A percentile compares a stretch with the other conserved stretches of the same genome.
phyloP scores from a whole-genome alignment of 2,797 vertebrate species.

The Phrynocephalus guinanensis region DNA sequence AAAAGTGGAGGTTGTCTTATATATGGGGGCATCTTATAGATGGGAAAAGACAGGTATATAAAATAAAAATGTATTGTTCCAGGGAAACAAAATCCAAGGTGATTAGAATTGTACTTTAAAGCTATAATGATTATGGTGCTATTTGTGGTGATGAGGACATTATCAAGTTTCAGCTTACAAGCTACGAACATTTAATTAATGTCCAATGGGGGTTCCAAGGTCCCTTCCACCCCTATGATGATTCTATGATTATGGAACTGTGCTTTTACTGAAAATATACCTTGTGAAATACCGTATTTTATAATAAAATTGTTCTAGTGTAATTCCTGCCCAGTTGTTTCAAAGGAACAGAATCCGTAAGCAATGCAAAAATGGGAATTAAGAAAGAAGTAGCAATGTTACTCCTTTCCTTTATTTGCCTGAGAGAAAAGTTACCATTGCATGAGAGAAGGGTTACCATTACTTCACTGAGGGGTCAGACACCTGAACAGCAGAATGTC shows the following conservation, averaged over 20 bases:
- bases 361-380: not conserved
- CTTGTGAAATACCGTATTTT: not conserved
- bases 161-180: not conserved
- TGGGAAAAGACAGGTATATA: constrained; percentile 45
- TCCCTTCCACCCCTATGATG: too few species aligned
- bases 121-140: not conserved
- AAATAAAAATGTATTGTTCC: not conserved
- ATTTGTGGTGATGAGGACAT: not conserved
- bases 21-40: not conserved
- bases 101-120: constrained; percentile 45
- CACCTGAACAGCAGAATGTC: not conserved
- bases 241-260: not conserved
- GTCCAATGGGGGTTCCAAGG: too few species aligned
- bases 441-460: not conserved
- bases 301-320: not conserved
- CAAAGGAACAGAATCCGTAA: not conserved
- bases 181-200: not conserved
- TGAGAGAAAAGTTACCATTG: not conserved
- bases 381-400: not conserved
- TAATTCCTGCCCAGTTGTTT: not conserved
- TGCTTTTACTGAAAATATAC: not conserved
- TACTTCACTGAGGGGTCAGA: not conserved
- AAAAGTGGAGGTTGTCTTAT: too few species aligned
- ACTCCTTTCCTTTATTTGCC: not conserved
- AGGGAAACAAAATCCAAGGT: constrained; percentile 20